A percentile compares a stretch with the other conserved stretches of the same genome.
Conservation (phyloP, 2,113 vertebrate genomes). For the Anoura caudifer region DNA sequence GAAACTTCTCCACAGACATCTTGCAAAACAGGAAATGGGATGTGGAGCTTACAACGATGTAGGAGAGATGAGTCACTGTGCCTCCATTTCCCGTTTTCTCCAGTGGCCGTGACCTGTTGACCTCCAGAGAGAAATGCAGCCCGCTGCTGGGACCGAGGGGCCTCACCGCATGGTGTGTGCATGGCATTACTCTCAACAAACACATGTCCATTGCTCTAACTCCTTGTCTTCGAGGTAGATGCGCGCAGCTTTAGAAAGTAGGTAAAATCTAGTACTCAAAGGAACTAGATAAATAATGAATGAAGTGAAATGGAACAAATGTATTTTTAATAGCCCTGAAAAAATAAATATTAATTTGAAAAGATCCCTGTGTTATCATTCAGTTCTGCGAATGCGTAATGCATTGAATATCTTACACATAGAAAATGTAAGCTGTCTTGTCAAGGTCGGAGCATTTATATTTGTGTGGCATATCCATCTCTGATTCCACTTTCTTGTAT, state of each 20-base stretch:
- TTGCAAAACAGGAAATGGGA: background rate
- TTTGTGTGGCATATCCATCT: background rate
- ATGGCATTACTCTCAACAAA: background rate
- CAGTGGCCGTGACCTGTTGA: background rate
- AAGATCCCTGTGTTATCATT: background rate
- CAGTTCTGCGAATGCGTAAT: background rate
- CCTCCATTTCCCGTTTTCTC: background rate
- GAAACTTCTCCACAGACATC: background rate
- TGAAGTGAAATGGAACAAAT: slow-evolving; percentile 57
- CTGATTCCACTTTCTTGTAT: background rate
- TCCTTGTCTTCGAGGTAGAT: background rate
- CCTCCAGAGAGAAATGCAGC: background rate
- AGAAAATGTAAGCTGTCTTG: background rate
- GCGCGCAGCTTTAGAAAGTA: background rate
- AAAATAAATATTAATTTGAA: slow-evolving; percentile 65
- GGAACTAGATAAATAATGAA: slow-evolving; percentile 50
- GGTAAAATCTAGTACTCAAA: background rate
- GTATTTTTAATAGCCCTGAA: slow-evolving; percentile 56
- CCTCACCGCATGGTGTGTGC: background rate
- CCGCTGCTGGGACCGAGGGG: background rate
- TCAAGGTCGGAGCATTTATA: background rate
- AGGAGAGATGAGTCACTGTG: background rate
- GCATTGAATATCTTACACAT: background rate
- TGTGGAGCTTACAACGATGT: background rate
- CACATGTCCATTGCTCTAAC: background rate